Evolutionary conservation across 1,140 invertebrate species (phyloP), one percentile per base, ranked within the genome.

Genomic region (Ceratoteleas bidentatus): DNA sequence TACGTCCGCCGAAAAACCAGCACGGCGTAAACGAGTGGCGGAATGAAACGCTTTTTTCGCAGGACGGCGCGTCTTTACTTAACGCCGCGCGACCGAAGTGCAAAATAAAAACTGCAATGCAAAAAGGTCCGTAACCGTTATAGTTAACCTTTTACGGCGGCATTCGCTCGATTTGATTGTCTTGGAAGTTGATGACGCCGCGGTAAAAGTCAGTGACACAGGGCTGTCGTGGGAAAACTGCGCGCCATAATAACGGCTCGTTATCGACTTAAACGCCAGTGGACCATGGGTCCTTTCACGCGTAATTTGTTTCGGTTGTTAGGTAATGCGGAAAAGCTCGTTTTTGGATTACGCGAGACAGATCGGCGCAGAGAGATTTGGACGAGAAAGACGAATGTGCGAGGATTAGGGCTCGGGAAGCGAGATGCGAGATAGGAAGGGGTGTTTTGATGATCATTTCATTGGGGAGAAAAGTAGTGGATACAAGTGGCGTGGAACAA

Each of bases 91-190:
- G 57, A 60, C 45, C 33, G 15, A 57, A 66, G 65, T 70, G 65
- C 32, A 70, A 75, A 76, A 72, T 53, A 65, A 70, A 70, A 70
- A 70, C 45, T 45, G 38, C 16, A 62, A 69, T n/a, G 50, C 56
- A 69, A 77, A 82, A 82, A 76, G 40, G 14, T 15, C 9, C 49
- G 68, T 65, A 70, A 81, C 76, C 53, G 58, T 81, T 81, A 70
- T 76, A 79, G 66, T 75, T 73, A 73, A 84, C 74, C 80, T 73
- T 74, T 83, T 74, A 74, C 47, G 53, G 54, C 79, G 73, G 80
- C 80, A 40, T 81, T 75, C 45, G 62, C 56, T 75, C 58, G 78
- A 64, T 77, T 82, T 82, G 80, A 82, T 77, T 82, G 74, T 77
- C 74, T 82, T 82, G 56, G 66, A 56, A 76, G 79, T 62, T 77